Base-by-base conservation (phyloP, 2,113 vertebrate species). In the Sorex araneus region DNA sequence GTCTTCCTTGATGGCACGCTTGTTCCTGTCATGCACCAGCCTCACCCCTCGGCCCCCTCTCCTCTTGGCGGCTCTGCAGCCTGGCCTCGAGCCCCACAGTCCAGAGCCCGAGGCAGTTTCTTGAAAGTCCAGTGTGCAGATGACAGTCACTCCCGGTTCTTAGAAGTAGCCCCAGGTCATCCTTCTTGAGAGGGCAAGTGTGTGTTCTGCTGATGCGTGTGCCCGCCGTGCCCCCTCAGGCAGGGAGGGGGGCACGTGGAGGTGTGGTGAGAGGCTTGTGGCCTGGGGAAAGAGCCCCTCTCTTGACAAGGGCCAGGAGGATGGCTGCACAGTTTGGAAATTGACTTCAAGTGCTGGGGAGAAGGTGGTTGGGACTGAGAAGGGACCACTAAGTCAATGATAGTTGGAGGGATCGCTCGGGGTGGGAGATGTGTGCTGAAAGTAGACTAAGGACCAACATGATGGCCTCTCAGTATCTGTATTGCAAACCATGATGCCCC, bases 141-240 rank as follows among this genome's bases (percentile, higher is more conserved):
- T 1, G 0, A 25, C 1, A 82, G 30, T 60, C 34, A 27, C 4
- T 81, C 25, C 25, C 1, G 21, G 47, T 50, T 94, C 93, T 92
- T 73, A 70, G 90, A 84, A 93, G 34, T 1, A 67, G 71, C 66
- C 74, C 6, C 28, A 32, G 81, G 84, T 69, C 84, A 66, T 81
- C 45, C 16, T 86, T 60, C 73, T 36, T 10, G 32, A 75, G 18
- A 40, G 30, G 69, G 47, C 30, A 32, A 81, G 27, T 60, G 40
- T 28, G 79, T 6, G 21, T 50, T 47, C 11, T 73, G 66, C n/a
- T 50, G 27, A 27, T 27, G 27, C 19, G 15, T 45, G 66, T 77
- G 67, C 67, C 84, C 78, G 0, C 3, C 11, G 4, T 2, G 16
- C 69, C 28, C 89, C 27, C 43, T 8, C 15, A 2, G 30, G 77